These are phyloP conservation scores for Sylvietta virens DNA, from an alignment of 2,113 vertebrate genomes.

Conservation along the genomic window DNA sequence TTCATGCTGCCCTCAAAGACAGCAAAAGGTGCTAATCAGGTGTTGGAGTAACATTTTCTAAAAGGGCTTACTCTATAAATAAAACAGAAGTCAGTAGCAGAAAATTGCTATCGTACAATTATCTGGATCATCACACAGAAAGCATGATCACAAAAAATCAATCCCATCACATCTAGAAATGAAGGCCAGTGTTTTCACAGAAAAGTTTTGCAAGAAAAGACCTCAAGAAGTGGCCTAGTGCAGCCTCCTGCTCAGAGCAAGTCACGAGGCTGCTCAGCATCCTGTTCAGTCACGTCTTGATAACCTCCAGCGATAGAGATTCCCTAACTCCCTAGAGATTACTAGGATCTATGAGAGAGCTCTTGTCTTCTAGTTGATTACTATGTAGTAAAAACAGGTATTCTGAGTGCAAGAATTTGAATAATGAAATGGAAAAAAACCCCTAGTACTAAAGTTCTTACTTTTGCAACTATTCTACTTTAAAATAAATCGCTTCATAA, in stretches of 20 bases:
- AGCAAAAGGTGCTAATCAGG: not conserved
- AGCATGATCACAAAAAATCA: not conserved
- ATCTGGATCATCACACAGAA: not conserved
- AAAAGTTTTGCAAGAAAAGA: not conserved
- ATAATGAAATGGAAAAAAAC: not conserved
- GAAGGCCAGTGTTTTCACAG: not conserved
- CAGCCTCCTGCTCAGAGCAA: not conserved
- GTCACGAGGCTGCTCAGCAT: not conserved
- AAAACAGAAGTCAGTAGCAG: not conserved
- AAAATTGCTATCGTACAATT: not conserved
- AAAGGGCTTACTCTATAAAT: not conserved
- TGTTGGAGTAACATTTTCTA: not conserved
- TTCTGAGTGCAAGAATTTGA: not conserved
- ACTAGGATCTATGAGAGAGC: not conserved
- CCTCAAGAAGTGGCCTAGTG: not conserved
- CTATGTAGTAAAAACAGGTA: not conserved
- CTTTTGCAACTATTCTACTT: not conserved
- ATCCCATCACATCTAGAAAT: not conserved
- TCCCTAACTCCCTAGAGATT: not conserved
- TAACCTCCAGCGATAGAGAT: not conserved
- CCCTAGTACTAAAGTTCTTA: not conserved
- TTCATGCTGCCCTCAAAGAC: not conserved
- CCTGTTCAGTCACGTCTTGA: fast-evolving
- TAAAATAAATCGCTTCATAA: not conserved
- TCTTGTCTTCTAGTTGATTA: not conserved